phyloP scores from a whole-genome alignment of 1,140 invertebrate species.

The Pseudomyrmex pallidus region DNA sequence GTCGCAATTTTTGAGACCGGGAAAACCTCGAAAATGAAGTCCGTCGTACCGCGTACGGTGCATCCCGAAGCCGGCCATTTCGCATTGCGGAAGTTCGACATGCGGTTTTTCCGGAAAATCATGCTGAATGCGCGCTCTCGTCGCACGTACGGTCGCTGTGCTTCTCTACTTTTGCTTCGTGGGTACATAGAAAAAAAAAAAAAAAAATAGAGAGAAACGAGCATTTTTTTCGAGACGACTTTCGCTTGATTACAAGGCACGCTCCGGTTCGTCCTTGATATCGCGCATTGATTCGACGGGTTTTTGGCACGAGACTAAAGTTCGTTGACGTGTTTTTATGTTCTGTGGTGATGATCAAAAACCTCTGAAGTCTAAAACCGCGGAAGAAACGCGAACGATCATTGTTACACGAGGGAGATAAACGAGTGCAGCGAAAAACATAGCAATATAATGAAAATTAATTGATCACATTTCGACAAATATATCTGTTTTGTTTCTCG shows the following conservation, averaged over 20 bases:
- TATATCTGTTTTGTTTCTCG: neutral
- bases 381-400: neutral
- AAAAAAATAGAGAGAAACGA: neutral
- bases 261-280: slow-evolving; percentile 9
- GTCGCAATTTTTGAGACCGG: neutral
- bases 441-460: no score
- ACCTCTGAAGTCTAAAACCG: neutral
- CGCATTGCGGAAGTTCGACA: slow-evolving; percentile 12
- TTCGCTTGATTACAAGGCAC: slow-evolving; percentile 47
- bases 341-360: neutral
- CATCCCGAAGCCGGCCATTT: neutral
- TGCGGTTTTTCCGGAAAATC: slow-evolving; percentile 23
- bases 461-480: no score
- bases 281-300: slow-evolving; percentile 10
- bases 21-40: slow-evolving; percentile 8
- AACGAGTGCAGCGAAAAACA: neutral
- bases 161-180: neutral
- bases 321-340: neutral
- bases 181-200: neutral
- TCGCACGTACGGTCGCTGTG: neutral
- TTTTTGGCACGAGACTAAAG: slow-evolving; percentile 24
- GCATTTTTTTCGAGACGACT: slow-evolving; percentile 27
- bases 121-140: slow-evolving; percentile 13
- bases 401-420: neutral
- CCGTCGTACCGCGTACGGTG: neutral